Evolutionary conservation across 2,797 vertebrate species (phyloP).

Genomic region (Naso thynnoides): DNA sequence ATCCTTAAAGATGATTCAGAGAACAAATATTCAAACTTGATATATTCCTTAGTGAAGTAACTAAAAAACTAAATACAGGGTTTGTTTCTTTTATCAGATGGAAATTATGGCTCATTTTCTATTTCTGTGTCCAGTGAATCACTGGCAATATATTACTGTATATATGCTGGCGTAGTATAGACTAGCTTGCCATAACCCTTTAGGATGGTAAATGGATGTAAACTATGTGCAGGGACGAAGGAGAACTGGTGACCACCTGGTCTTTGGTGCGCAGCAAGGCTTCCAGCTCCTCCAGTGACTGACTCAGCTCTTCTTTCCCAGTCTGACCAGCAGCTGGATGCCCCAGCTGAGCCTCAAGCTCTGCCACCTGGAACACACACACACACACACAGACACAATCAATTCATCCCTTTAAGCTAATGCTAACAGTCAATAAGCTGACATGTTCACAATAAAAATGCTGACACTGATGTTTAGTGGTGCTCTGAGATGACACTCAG

Average conservation of each 20-base stretch:
- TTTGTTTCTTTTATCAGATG: not conserved
- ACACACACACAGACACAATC: constrained; percentile 11
- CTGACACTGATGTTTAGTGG: not conserved
- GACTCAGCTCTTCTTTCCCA: constrained; percentile 86
- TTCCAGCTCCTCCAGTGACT: constrained; percentile 90
- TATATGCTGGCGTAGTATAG: constrained; percentile 1
- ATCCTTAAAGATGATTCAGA: constrained; percentile 21
- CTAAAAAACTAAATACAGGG: not conserved
- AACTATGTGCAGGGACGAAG: constrained; percentile 12
- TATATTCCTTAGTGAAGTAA: not conserved
- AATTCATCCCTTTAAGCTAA: not conserved
- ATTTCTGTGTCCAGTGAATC: constrained; percentile 4
- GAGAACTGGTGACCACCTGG: constrained; percentile 82
- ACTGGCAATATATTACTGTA: not conserved
- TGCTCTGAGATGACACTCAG: no score
- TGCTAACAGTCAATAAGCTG: not conserved
- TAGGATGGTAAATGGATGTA: constrained; percentile 21
- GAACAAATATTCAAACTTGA: constrained; percentile 12
- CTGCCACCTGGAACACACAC: constrained; percentile 87
- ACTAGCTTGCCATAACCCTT: constrained; percentile 5
- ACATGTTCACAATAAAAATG: not conserved
- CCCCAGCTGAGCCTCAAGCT: constrained; percentile 89
- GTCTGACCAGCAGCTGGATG: constrained; percentile 76
- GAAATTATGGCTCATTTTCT: not conserved
- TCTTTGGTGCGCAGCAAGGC: constrained; percentile 91